These are phyloP conservation scores for Macrosoma leucophasiata DNA, from an alignment of 2,888 invertebrate genomes.

Conservation along the genomic window DNA sequence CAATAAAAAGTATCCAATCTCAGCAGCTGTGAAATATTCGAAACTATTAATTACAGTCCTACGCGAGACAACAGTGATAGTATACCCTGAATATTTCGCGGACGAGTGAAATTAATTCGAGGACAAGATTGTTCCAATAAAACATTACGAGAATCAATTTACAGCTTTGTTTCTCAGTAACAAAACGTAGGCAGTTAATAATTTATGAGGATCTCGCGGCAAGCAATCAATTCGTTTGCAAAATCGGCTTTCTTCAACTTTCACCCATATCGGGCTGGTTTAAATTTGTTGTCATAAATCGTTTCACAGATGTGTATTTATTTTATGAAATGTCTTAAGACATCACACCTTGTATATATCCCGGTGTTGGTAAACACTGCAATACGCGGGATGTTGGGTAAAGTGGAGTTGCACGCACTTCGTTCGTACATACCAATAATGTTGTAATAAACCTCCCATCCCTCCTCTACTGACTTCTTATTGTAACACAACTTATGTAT, in stretches of 20 bases:
- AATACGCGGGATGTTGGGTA: slow-evolving; percentile 4
- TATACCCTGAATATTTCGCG: background rate
- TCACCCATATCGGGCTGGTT: slow-evolving; percentile 38
- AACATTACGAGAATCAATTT: no score
- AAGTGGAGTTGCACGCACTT: slow-evolving; percentile 8
- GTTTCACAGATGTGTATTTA: background rate
- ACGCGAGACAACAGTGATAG: background rate
- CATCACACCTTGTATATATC: slow-evolving; percentile 7
- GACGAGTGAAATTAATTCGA: slow-evolving; percentile 7
- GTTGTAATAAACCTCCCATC: no score
- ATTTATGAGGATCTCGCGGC: slow-evolving; percentile 39
- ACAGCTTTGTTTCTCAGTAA: slow-evolving; percentile 29
- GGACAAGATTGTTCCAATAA: no score
- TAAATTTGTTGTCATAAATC: background rate
- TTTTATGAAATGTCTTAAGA: slow-evolving; percentile 1
- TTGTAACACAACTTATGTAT: no score
- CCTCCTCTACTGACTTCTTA: no score
- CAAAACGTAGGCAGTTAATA: slow-evolving; percentile 43
- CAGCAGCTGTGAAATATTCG: slow-evolving; percentile 17
- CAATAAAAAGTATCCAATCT: slow-evolving; percentile 18
- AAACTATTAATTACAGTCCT: slow-evolving; percentile 2
- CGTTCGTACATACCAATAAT: no score
- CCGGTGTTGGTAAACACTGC: slow-evolving; percentile 10
- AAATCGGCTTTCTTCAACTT: slow-evolving; percentile 51
- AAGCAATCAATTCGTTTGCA: slow-evolving; percentile 47